These are phyloP conservation scores for Dicyrtoma fusca DNA, from an alignment of 2,888 invertebrate genomes.

Conservation along the genomic window DNA sequence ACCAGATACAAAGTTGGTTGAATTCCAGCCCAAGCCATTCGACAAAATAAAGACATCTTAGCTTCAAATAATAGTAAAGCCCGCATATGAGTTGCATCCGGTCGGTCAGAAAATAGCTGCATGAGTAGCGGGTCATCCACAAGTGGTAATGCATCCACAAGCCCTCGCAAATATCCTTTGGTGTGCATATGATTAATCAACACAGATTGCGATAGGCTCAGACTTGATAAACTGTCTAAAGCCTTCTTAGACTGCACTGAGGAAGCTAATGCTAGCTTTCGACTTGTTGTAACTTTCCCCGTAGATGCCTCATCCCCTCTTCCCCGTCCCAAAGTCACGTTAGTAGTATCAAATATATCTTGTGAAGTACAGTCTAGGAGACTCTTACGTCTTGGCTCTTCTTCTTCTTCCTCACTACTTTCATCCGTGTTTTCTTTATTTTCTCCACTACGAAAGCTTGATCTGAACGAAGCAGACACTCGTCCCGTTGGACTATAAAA, in stretches of 20 bases:
- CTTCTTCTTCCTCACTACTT: conserved; percentile 8
- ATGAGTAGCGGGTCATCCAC: conserved; percentile 49
- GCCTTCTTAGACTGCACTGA: conserved; percentile 17
- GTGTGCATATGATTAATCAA: conserved; percentile 43
- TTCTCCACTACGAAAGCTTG: not conserved
- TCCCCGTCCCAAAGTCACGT: not conserved
- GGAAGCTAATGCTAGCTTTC: conserved; percentile 7
- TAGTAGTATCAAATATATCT: conserved; percentile 29
- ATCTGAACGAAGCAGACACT: no score
- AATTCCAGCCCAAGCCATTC: conserved; percentile 49
- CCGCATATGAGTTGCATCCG: conserved; percentile 42
- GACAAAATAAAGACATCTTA: conserved; percentile 49
- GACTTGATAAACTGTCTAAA: conserved; percentile 16
- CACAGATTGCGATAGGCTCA: conserved; percentile 23
- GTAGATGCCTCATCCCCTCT: not conserved
- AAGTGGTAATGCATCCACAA: conserved; percentile 46
- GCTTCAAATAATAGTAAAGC: conserved; percentile 53
- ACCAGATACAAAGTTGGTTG: conserved; percentile 46
- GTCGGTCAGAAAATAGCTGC: conserved; percentile 44
- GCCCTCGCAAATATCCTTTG: conserved; percentile 51
- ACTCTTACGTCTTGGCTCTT: conserved; percentile 26
- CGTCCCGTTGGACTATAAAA: not conserved
- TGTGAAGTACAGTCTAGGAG: conserved; percentile 34
- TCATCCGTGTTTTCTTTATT: conserved; percentile 29
- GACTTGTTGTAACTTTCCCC: conserved; percentile 28